Base-by-base conservation (phyloP, 2,113 vertebrate species). In the Lepus americanus region DNA sequence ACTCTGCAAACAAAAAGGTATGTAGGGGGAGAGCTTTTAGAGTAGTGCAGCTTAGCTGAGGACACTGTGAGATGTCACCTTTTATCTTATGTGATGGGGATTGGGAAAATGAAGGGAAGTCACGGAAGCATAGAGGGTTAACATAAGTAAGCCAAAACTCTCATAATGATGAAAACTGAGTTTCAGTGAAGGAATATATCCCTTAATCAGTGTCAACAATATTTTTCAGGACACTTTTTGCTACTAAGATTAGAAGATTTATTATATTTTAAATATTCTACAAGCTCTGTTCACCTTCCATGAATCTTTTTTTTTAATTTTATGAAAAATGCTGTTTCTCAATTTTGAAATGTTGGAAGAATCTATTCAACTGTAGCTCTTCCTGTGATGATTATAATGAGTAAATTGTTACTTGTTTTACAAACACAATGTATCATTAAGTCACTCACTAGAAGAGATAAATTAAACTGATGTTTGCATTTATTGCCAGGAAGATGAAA, bases 401-500 rank as follows among this genome's bases (percentile, higher is more conserved):
- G 55, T 72, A 82, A 80, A 93, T 6, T 23, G 55, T 76, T 51
- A 53, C 91, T 90, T 97, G 36, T 91, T 97, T 97, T 94, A 89
- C 49, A 27, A 55, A 17, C 72, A 51, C 63, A 89, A 73, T 97
- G 95, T 95, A 94, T 96, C 93, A 70, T 33, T 67, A 91, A 84
- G 12, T 29, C 10, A 10, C 88, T 90, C 97, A 92, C 73, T 95
- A 29, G 27, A 87, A 94, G 63, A 69, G 74, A 78, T 31, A 92
- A 96, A 96, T 97, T 94, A 81, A 95, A 96, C 87, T 77, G 90
- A n/a, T 20, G 94, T 96, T 94, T 86, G 39, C 94, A 95, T 94
- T 98, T 97, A 96, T 96, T 97, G 64, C 85, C 86, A 70, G 13
- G 31, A 95, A 89, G 88, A 97, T 82, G 76, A 94, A 97, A 94